Conservation (phyloP, 1,140 invertebrate genomes). For the Prorops nasuta region DNA sequence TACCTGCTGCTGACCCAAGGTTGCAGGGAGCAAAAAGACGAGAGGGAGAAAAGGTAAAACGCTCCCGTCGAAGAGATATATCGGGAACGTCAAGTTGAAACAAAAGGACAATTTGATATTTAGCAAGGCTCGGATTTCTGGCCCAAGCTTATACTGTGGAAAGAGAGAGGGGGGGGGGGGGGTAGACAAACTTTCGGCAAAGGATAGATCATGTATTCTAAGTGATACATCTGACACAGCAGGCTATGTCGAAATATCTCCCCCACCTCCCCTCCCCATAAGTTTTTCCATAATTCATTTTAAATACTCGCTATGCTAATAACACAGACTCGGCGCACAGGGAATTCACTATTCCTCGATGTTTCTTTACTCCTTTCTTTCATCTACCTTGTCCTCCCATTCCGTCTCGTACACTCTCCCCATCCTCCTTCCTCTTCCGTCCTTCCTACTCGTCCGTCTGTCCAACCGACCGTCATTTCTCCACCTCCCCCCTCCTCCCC, state of each 20-base stretch:
- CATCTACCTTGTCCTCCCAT: too few relatives aligned
- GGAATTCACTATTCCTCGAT: conserved; percentile 45
- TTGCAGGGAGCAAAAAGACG: not conserved
- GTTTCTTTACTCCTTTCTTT: conserved; percentile 21
- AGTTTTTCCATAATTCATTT: conserved; percentile 43
- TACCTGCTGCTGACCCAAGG: not conserved
- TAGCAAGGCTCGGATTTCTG: too few relatives aligned
- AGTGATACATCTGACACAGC: conserved; percentile 41
- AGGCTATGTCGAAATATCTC: conserved; percentile 28
- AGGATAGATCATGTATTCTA: conserved; percentile 34
- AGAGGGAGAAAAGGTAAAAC: not conserved
- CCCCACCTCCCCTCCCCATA: conserved; percentile 22
- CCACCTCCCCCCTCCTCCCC: conserved; percentile 19
- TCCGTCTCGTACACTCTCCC: conserved; percentile 1
- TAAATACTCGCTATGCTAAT: conserved; percentile 51
- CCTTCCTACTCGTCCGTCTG: conserved; percentile 33
- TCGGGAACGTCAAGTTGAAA: too few relatives aligned
- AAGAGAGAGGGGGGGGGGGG: not conserved
- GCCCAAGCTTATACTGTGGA: too few relatives aligned
- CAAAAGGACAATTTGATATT: too few relatives aligned
- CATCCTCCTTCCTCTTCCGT: conserved; percentile 33
- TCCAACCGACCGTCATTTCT: conserved; percentile 32
- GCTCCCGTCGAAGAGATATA: too few relatives aligned
- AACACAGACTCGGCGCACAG: conserved; percentile 34
- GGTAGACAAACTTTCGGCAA: not conserved